Conservation (phyloP, 2,797 vertebrate genomes). For the Anas georgica region DNA sequence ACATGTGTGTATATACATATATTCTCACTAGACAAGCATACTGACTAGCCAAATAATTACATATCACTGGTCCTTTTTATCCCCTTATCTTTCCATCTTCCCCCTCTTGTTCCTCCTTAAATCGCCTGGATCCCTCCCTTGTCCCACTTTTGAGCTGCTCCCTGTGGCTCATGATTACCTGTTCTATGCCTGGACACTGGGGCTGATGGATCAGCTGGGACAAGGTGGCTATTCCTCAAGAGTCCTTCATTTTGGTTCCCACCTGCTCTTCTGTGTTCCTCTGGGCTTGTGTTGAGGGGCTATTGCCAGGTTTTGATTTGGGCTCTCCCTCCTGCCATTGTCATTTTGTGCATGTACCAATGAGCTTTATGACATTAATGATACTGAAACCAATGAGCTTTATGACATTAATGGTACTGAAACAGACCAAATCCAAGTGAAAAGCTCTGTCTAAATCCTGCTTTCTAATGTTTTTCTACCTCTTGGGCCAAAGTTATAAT, state of each 20-base stretch:
- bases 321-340: background rate
- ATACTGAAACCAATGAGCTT: background rate
- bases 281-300: background rate
- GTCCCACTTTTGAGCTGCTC: background rate
- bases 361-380: background rate
- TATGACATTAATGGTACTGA: background rate
- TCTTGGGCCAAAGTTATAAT: background rate
- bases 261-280: background rate
- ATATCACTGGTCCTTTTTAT: too few relatives aligned
- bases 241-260: background rate
- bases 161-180: accelerated
- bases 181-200: background rate
- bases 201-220: background rate
- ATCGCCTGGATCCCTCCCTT: too few relatives aligned
- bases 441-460: background rate
- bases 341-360: background rate
- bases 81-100: too few relatives aligned
- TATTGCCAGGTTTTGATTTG: background rate
- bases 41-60: too few relatives aligned
- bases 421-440: background rate
- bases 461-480: background rate
- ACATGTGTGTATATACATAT: background rate
- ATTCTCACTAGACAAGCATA: background rate
- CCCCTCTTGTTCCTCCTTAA: too few relatives aligned
- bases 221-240: background rate